These are phyloP conservation scores for Umimayanthus kanabou DNA, from an alignment of 92 coral and sea anemone species.

Conservation along the genomic window DNA sequence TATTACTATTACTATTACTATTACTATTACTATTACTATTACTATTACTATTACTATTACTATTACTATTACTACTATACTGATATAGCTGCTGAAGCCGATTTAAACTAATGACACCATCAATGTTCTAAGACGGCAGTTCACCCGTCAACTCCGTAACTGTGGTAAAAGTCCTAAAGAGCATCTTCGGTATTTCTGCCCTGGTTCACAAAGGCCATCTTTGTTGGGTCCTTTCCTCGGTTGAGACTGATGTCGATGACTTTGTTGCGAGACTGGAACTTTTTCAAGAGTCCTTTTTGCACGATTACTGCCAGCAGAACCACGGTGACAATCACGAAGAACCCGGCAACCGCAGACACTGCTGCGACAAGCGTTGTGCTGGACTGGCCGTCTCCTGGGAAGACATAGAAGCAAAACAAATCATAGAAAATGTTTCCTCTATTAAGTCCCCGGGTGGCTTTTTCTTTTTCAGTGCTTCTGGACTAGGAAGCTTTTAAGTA, in stretches of 20 bases:
- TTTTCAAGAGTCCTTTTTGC: background rate
- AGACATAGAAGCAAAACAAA: background rate
- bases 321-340: background rate
- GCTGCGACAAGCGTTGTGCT: background rate
- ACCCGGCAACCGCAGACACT: background rate
- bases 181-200: background rate
- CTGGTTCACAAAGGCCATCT: background rate
- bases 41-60: no score
- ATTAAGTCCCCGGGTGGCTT: background rate
- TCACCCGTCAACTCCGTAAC: background rate
- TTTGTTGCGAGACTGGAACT: conserved; percentile 16
- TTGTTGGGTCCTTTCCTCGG: background rate
- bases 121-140: background rate
- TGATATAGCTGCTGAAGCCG: no score
- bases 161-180: background rate
- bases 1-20: no score
- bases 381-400: background rate
- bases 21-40: no score
- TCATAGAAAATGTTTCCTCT: background rate
- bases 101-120: no score
- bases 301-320: background rate
- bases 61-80: no score
- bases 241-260: conserved; percentile 1
- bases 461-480: no score
- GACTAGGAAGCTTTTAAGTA: no score